A percentile compares a stretch with the other conserved stretches of the same genome.
Conservation (phyloP, 2,888 invertebrate genomes). For the Podabrus alpinus region DNA sequence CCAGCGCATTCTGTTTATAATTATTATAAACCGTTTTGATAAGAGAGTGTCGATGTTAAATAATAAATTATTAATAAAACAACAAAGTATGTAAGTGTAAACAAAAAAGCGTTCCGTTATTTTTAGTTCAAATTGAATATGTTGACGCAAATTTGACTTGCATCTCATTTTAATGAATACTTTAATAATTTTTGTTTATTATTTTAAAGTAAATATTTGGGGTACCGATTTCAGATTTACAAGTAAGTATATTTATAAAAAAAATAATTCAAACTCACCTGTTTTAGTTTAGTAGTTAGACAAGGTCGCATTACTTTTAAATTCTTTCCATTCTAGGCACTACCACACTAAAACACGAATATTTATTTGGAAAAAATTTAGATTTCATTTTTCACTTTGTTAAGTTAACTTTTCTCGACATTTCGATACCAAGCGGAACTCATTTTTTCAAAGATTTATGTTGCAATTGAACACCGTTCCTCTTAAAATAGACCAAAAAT, state of each 20-base stretch:
- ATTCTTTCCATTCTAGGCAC: neutral
- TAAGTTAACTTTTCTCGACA: neutral
- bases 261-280: neutral
- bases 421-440: neutral
- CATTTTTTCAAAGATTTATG: neutral
- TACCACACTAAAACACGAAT: neutral
- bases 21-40: neutral
- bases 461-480: neutral
- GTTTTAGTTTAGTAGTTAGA: neutral
- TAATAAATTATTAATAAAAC: neutral
- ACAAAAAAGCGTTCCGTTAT: neutral
- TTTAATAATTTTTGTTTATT: neutral
- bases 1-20: neutral
- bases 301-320: neutral
- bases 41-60: neutral
- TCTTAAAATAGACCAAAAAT: neutral
- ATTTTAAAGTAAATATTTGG: neutral
- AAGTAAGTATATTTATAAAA: neutral
- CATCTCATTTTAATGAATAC: neutral
- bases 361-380: neutral
- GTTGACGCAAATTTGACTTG: neutral
- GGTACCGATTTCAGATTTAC: neutral
- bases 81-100: neutral
- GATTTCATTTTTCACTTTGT: neutral
- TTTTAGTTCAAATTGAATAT: neutral